Percentiles rank a stretch among this genome's conserved stretches.
phyloP scores from a whole-genome alignment of 2,888 invertebrate species.

The Ophion costatus region DNA sequence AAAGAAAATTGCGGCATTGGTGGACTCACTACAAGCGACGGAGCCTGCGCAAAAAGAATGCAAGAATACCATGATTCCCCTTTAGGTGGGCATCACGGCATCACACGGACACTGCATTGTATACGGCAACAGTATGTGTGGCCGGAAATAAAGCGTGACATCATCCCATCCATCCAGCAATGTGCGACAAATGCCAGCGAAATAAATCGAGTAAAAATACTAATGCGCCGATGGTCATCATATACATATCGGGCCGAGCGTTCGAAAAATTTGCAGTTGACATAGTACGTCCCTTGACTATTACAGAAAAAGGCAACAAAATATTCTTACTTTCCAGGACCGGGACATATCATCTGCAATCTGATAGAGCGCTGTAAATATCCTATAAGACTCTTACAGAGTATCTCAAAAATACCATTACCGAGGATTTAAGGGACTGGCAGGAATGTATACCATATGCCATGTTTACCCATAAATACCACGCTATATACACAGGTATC shows the following conservation, averaged over 20 bases:
- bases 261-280: conserved; percentile 66
- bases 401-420: conserved; percentile 61
- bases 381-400: conserved; percentile 66
- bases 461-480: conserved; percentile 65
- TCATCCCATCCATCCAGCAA: too few relatives aligned
- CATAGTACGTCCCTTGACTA: conserved; percentile 66
- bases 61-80: neutral
- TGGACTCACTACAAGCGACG: neutral
- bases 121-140: too few relatives aligned
- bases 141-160: too few relatives aligned
- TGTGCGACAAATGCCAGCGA: neutral
- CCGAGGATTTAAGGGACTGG: conserved; percentile 67
- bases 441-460: conserved; percentile 68
- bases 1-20: neutral
- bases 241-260: conserved; percentile 12
- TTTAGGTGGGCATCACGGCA: neutral
- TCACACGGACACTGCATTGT: too few relatives aligned
- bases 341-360: conserved; percentile 22
- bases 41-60: neutral
- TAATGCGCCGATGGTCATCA: too few relatives aligned
- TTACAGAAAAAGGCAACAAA: conserved; percentile 49
- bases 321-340: conserved; percentile 31
- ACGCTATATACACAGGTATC: conserved; percentile 60
- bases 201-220: too few relatives aligned
- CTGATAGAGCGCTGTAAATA: conserved; percentile 53